phyloP scores from a whole-genome alignment of 2,797 vertebrate species.

The Enteromius trimaculatus region DNA sequence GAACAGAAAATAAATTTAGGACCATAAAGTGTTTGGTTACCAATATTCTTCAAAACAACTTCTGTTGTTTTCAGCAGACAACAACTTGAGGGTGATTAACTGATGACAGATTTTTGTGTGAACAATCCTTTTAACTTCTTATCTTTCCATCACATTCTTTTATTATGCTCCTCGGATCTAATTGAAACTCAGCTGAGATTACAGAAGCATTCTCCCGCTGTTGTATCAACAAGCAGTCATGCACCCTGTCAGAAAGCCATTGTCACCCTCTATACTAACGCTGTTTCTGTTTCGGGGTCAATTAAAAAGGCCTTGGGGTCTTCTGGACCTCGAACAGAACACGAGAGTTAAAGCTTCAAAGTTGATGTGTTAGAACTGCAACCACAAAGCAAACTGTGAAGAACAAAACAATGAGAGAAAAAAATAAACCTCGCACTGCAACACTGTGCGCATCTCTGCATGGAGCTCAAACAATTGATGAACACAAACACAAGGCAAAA shows the following conservation, averaged over 20 bases:
- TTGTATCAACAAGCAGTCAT: not conserved
- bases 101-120: not conserved
- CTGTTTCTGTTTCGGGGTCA: slow-evolving; percentile 13
- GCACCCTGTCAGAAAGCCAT: slow-evolving; percentile 3
- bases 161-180: not conserved
- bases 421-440: not conserved
- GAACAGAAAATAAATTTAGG: not conserved
- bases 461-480: slow-evolving; percentile 34
- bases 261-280: not conserved
- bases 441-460: not conserved
- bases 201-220: not conserved
- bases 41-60: not conserved
- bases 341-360: not conserved
- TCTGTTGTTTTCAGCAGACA: not conserved
- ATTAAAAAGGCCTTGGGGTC: slow-evolving; percentile 11
- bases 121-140: not conserved
- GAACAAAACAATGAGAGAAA: not conserved
- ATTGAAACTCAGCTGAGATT: slow-evolving; percentile 2
- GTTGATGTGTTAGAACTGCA: not conserved
- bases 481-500: slow-evolving; percentile 39
- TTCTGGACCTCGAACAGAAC: not conserved
- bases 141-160: not conserved
- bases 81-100: not conserved
- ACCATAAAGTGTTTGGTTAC: not conserved
- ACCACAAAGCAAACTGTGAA: slow-evolving; percentile 15